These are phyloP conservation scores for Morpho helenor DNA, from an alignment of 2,888 invertebrate genomes.

Conservation along the genomic window DNA sequence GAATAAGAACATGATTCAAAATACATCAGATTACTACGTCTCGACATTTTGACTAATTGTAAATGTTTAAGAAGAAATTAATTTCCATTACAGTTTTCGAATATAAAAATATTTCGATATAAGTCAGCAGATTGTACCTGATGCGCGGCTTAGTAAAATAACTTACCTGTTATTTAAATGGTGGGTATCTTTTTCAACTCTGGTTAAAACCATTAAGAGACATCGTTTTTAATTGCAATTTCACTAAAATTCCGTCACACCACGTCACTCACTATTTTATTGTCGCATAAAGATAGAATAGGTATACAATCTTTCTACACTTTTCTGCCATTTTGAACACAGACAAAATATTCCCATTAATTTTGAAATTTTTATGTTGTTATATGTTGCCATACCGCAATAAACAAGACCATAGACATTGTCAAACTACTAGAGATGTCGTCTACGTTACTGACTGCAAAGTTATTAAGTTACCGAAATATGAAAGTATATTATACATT, in stretches of 20 bases:
- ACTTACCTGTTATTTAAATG: constrained; percentile 52
- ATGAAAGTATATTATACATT: too few relatives aligned
- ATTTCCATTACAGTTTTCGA: constrained; percentile 11
- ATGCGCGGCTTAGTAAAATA: constrained; percentile 58
- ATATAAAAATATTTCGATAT: constrained; percentile 43
- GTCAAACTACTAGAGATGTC: too few relatives aligned
- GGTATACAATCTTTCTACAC: constrained; percentile 44
- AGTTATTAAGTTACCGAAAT: too few relatives aligned
- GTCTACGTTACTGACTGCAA: too few relatives aligned
- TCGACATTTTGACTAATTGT: constrained; percentile 5
- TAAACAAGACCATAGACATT: too few relatives aligned
- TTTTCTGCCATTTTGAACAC: constrained; percentile 47
- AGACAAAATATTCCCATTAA: too few relatives aligned
- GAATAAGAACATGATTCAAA: constrained; percentile 35
- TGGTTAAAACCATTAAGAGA: constrained; percentile 13
- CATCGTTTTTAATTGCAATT: constrained; percentile 26
- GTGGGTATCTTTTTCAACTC: constrained; percentile 30
- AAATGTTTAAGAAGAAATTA: too few relatives aligned
- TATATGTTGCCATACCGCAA: constrained; percentile 3
- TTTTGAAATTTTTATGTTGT: constrained; percentile 50
- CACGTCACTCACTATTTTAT: constrained; percentile 61
- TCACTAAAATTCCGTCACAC: constrained; percentile 55
- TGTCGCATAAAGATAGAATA: constrained; percentile 51
- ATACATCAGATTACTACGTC: constrained; percentile 18
- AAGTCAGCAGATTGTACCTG: constrained; percentile 55